These are phyloP conservation scores for Epinotia ramella DNA, from an alignment of 2,888 invertebrate genomes.

Conservation along the genomic window DNA sequence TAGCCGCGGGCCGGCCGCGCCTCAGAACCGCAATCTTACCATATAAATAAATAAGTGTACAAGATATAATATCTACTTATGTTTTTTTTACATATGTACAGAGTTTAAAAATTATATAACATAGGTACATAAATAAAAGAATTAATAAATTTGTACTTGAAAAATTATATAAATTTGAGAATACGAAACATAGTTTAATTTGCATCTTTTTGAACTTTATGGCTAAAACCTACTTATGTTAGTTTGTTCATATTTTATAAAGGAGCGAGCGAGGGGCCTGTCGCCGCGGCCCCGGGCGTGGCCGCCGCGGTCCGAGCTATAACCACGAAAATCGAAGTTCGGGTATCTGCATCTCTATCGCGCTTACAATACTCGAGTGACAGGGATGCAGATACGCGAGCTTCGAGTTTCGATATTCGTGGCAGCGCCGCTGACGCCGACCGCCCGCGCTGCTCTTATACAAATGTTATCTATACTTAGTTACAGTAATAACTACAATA, in stretches of 20 bases:
- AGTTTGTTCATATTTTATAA: slow-evolving; percentile 74
- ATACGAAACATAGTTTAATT: slow-evolving; percentile 70
- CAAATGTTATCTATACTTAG: slow-evolving; percentile 77
- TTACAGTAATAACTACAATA: slow-evolving; percentile 83
- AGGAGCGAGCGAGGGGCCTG: slow-evolving; percentile 60
- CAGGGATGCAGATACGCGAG: no score
- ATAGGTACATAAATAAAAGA: slow-evolving; percentile 76
- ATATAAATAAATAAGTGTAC: slow-evolving; percentile 83
- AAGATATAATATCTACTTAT: slow-evolving; percentile 63
- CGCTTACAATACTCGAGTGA: no score
- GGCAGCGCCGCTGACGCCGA: no score
- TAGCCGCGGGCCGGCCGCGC: slow-evolving; percentile 1
- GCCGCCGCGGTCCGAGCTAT: no score
- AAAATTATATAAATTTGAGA: slow-evolving; percentile 71
- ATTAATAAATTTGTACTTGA: slow-evolving; percentile 81
- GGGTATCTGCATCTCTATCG: no score
- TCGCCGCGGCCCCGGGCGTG: slow-evolving; percentile 50
- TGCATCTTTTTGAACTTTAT: slow-evolving; percentile 69
- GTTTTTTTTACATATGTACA: slow-evolving; percentile 84
- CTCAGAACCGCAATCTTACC: slow-evolving; percentile 70
- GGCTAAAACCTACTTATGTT: slow-evolving; percentile 80
- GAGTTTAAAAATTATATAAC: slow-evolving; percentile 73
- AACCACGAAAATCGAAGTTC: no score
- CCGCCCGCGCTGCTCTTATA: slow-evolving; percentile 59
- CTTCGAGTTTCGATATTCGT: no score